Conservation (phyloP, 2,888 invertebrate species). For the Muschampia plurimacula region DNA sequence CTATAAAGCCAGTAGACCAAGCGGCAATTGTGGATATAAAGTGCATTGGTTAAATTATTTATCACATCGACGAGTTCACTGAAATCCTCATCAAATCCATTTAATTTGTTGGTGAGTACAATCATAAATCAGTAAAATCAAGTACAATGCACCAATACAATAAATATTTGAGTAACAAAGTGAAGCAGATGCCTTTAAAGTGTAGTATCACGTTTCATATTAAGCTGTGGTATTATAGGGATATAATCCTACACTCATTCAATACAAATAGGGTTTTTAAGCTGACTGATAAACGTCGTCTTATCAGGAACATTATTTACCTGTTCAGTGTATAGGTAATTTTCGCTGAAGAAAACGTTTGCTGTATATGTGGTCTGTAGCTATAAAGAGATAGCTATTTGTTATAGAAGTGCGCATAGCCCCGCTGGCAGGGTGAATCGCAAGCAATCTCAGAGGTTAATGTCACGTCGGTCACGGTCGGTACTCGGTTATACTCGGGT, state of each 20-base stretch:
- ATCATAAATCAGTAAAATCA: neutral
- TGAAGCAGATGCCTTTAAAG: neutral
- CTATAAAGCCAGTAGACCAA: too few relatives aligned
- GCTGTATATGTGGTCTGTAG: too few relatives aligned
- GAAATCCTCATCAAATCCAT: neutral
- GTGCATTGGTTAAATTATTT: too few relatives aligned
- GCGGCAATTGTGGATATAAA: too few relatives aligned
- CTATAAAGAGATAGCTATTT: too few relatives aligned
- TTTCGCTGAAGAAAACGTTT: too few relatives aligned
- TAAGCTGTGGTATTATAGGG: neutral
- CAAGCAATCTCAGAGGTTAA: too few relatives aligned
- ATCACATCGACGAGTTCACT: too few relatives aligned
- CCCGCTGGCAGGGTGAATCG: too few relatives aligned
- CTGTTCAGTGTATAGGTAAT: neutral
- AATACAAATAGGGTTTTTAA: neutral
- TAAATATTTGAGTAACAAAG: slow-evolving; percentile 3
- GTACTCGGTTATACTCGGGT: too few relatives aligned
- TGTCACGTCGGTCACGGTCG: too few relatives aligned
- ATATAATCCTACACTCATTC: neutral
- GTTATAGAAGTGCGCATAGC: too few relatives aligned
- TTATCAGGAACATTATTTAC: neutral
- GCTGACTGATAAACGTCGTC: neutral
- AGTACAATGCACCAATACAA: neutral
- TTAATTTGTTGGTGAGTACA: neutral
- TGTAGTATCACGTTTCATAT: neutral